phyloP scores from a whole-genome alignment of 2,113 vertebrate genomes.

The Vidua chalybeata region DNA sequence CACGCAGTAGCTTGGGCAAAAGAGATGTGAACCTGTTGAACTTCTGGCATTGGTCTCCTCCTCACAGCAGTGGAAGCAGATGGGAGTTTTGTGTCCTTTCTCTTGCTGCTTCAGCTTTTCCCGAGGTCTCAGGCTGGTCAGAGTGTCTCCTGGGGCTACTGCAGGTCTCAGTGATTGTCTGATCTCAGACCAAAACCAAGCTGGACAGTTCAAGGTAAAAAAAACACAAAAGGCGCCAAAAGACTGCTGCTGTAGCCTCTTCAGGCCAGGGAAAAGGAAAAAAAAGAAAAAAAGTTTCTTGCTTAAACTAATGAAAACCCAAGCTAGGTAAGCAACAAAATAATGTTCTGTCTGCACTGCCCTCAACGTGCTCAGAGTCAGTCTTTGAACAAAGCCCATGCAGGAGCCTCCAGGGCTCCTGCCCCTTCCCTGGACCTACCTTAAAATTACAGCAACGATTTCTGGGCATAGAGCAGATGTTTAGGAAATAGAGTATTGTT shows the following conservation, averaged over 20 bases:
- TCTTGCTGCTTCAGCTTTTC: background rate
- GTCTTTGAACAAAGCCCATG: fast-evolving
- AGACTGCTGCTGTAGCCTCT: background rate
- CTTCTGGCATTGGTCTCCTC: background rate
- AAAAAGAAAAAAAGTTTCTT: background rate
- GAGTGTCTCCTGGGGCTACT: fast-evolving
- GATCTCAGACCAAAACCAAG: background rate
- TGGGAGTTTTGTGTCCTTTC: background rate
- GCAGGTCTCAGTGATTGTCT: background rate
- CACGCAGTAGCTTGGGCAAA: fast-evolving
- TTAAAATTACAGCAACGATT: background rate
- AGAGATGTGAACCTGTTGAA: background rate
- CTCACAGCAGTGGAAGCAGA: background rate
- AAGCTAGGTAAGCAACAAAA: background rate
- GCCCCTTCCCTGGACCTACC: too few species aligned
- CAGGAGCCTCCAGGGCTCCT: too few species aligned
- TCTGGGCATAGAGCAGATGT: too few species aligned
- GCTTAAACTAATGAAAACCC: background rate
- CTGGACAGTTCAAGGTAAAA: background rate
- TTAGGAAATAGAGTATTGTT: background rate
- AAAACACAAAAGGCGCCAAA: background rate
- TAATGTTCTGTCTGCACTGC: fast-evolving
- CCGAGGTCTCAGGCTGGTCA: fast-evolving
- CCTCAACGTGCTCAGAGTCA: fast-evolving
- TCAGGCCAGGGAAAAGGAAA: background rate